These are phyloP conservation scores for Metellina segmentata DNA, from an alignment of 2,888 invertebrate genomes.

Conservation along the genomic window DNA sequence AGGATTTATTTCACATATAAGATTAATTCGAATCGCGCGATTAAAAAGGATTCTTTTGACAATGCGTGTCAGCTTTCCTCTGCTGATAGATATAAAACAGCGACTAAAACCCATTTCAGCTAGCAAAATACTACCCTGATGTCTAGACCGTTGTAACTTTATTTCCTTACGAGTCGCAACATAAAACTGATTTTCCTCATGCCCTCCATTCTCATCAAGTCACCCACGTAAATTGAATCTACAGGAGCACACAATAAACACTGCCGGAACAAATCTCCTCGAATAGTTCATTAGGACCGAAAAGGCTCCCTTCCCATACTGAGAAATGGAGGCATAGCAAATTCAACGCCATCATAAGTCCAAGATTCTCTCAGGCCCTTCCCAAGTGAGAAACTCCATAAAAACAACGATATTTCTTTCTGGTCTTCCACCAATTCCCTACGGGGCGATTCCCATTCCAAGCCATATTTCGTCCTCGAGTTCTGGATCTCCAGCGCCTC, in stretches of 20 bases:
- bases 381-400: conserved; percentile 12
- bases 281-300: conserved; percentile 8
- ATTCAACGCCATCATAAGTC: conserved; percentile 12
- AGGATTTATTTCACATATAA: too few relatives aligned
- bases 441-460: conserved; percentile 13
- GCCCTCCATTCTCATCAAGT: not conserved
- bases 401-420: conserved; percentile 35
- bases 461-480: conserved; percentile 40
- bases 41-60: too few relatives aligned
- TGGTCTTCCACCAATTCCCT: not conserved
- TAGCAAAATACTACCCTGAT: too few relatives aligned
- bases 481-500: not conserved
- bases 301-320: not conserved
- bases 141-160: too few relatives aligned
- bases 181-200: not conserved
- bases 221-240: not conserved
- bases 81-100: too few relatives aligned
- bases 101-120: too few relatives aligned
- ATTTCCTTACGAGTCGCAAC: too few relatives aligned
- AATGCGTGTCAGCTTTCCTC: too few relatives aligned
- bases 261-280: not conserved
- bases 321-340: conserved; percentile 28
- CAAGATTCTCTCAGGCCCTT: not conserved
- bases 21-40: too few relatives aligned
- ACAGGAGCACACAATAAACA: too few relatives aligned